Base-by-base conservation (phyloP, 2,888 invertebrate species). In the Bombyx huttoni region DNA sequence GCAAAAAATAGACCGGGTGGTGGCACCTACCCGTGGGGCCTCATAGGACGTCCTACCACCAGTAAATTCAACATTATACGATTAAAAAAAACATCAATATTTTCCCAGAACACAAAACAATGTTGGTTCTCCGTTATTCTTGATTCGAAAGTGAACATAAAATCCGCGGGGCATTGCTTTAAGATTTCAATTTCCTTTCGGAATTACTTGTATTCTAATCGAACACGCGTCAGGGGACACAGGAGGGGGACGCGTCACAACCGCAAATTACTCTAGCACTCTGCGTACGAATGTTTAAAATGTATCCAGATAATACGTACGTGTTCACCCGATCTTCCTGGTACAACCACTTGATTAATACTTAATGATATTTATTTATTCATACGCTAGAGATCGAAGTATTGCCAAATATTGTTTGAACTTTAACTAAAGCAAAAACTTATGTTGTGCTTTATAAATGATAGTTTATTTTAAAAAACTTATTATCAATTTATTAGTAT, bases 131-230 rank as follows among this genome's bases (percentile, higher is more conserved):
- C 73, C 75, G 82, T 81, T 73, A 70, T 76, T 73, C 73, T 67
- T 67, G 68, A 67, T 70, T 68, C 68, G 67, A 74, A 70, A 67
- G 66, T 71, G 75, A 74, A 78, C 77, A 80, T 78, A 64, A 73
- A 79, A 75, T 86, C 87, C 78, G 74, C 79, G 70, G 86, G 79
- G 86, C 80, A 85, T 83, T 85, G 81, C 86, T 79, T 79, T 82
- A 85, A 87, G 86, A 87, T 88, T 88, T 88, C 87, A 87, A 88
- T 88, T 88, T 88, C 87, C 87, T 85, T 86, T 78, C 81, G 84
- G 82, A 88, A 88, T 88, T 87, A 88, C 86, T 85, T 81, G 83
- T 79, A 73, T 78, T 83, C 80, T 86, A 87, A 88, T 88, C 86
- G 87, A 86, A 85, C 87, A 81, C 80, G 85, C 85, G 84, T 85